These are phyloP conservation scores for Oscheius sp. DNA, from an alignment of 2,888 invertebrate species.

Conservation along the genomic window DNA sequence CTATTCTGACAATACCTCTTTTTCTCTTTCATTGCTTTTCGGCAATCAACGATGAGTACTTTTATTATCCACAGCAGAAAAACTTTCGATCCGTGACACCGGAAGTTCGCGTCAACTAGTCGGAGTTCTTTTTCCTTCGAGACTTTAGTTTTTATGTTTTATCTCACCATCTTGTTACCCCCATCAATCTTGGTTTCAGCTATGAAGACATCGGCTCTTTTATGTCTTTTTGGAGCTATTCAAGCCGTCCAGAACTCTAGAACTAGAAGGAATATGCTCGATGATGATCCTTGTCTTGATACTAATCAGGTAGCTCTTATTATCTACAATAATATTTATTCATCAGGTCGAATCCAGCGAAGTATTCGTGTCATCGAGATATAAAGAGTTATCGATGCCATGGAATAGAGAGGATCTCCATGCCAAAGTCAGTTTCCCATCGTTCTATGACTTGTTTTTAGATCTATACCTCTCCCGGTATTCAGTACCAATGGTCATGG, in stretches of 20 bases:
- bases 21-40: too few species aligned
- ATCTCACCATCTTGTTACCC: background rate
- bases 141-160: background rate
- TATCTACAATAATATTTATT: background rate
- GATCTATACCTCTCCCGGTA: slow-evolving; percentile 36
- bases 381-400: background rate
- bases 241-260: too few species aligned
- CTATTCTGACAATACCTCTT: too few species aligned
- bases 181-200: background rate
- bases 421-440: background rate
- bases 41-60: too few species aligned
- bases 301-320: background rate
- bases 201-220: too few species aligned
- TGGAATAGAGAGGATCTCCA: slow-evolving; percentile 7
- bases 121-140: background rate
- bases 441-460: slow-evolving; percentile 14
- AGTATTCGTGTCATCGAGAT: background rate
- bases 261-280: slow-evolving; percentile 7
- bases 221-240: too few species aligned
- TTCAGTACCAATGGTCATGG: slow-evolving; percentile 50
- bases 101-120: background rate
- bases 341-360: background rate
- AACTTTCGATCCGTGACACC: too few species aligned
- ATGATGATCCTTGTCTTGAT: slow-evolving; percentile 24
- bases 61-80: too few species aligned